These are phyloP conservation scores for Lepilemur septentrionalis DNA, from an alignment of 2,797 vertebrate genomes.

Conservation along the genomic window DNA sequence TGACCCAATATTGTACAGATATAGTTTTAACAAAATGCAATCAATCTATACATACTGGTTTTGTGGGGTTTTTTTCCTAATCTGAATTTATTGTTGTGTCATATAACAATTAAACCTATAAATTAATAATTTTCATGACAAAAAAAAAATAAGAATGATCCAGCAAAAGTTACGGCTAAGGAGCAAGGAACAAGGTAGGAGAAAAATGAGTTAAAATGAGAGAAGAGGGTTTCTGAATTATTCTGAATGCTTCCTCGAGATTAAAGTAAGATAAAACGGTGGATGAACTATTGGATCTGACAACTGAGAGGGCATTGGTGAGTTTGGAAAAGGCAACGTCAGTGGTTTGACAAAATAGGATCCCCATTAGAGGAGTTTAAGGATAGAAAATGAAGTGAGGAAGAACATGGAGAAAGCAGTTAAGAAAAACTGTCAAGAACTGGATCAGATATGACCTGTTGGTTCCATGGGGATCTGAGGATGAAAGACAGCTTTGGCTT, in stretches of 20 bases:
- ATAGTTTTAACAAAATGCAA: background rate
- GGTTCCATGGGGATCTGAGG: background rate
- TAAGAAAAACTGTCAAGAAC: background rate
- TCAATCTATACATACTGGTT: background rate
- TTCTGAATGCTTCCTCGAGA: background rate
- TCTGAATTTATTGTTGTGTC: background rate
- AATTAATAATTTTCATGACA: conserved; percentile 21
- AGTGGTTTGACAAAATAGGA: background rate
- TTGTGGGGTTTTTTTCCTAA: background rate
- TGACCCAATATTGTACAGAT: background rate
- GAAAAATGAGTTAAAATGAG: background rate
- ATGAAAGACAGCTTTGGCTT: background rate
- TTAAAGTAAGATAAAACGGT: background rate
- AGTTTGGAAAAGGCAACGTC: background rate
- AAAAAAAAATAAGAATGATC: background rate
- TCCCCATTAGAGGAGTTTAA: background rate
- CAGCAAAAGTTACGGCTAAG: background rate
- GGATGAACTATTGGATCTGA: background rate
- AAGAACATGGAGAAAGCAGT: background rate
- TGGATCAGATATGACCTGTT: background rate
- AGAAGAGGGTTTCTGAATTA: background rate
- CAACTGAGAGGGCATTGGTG: background rate
- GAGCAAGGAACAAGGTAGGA: background rate
- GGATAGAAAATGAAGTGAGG: background rate
- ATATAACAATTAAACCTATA: conserved; percentile 29